Conservation (phyloP, 2,888 invertebrate genomes). For the Acronicta alni region DNA sequence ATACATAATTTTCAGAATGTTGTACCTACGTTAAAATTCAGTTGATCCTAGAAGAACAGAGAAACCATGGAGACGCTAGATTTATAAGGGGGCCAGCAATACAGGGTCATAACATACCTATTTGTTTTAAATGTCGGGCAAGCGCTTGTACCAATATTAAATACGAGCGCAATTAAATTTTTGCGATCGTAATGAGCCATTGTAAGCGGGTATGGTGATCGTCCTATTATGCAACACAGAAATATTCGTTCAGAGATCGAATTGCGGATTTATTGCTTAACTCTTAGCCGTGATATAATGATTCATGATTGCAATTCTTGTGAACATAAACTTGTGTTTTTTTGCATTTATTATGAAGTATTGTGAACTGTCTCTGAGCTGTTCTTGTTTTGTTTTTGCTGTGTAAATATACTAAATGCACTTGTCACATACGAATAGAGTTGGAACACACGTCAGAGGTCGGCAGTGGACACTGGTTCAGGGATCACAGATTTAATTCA, state of each 20-base stretch:
- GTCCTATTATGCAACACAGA: slow-evolving; percentile 46
- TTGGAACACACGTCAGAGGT: slow-evolving; percentile 88
- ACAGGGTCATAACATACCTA: background rate
- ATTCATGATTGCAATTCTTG: slow-evolving; percentile 36
- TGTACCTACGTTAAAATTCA: too few relatives aligned
- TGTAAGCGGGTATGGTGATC: slow-evolving; percentile 28
- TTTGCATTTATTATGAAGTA: slow-evolving; percentile 12
- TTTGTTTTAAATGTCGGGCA: slow-evolving; percentile 17
- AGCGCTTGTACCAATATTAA: slow-evolving; percentile 7
- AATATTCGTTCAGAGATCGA: slow-evolving; percentile 33
- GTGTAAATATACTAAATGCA: slow-evolving; percentile 88
- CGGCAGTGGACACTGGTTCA: slow-evolving; percentile 90
- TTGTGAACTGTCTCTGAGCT: slow-evolving; percentile 67
- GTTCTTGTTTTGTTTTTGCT: slow-evolving; percentile 84
- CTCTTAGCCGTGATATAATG: slow-evolving; percentile 33
- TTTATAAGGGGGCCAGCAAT: background rate
- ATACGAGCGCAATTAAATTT: slow-evolving; percentile 36
- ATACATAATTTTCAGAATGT: too few relatives aligned
- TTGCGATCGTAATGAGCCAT: slow-evolving; percentile 43
- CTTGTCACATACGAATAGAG: slow-evolving; percentile 86
- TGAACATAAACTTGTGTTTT: slow-evolving; percentile 20
- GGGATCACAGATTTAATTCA: slow-evolving; percentile 91
- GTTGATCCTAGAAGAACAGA: background rate
- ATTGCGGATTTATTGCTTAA: slow-evolving; percentile 40
- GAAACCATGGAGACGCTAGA: background rate